Evolutionary conservation across 2,113 vertebrate genomes (phyloP).

Genomic region (Dipodomys spectabilis): DNA sequence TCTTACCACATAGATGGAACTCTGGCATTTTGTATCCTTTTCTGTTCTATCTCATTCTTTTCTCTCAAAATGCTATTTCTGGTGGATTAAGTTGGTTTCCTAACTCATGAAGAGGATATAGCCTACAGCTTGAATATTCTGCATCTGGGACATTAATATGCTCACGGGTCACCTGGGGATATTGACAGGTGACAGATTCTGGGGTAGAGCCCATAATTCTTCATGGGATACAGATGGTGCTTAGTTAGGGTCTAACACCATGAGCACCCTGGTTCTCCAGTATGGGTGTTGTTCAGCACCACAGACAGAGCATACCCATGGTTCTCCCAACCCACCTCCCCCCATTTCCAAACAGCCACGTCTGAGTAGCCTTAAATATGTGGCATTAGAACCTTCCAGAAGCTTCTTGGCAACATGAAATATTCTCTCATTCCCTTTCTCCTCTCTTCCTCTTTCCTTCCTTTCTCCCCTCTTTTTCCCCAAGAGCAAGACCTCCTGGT

Average conservation of each 20-base stretch:
- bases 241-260: not conserved
- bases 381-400: not conserved
- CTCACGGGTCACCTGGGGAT: not conserved
- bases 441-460: too few species aligned
- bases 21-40: conserved; percentile 3
- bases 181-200: not conserved
- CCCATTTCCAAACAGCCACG: not conserved
- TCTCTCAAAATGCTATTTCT: conserved; percentile 39
- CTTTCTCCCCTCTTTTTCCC: not conserved
- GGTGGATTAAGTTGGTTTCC: conserved; percentile 1
- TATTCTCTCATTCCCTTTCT: too few species aligned
- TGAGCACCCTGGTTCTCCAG: not conserved
- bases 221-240: not conserved
- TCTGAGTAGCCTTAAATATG: not conserved
- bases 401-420: not conserved
- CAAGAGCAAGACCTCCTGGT: not conserved
- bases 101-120: not conserved
- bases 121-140: not conserved
- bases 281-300: conserved; percentile 60
- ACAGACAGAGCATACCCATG: conserved; percentile 58
- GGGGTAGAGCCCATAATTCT: not conserved
- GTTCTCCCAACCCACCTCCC: too few species aligned
- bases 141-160: not conserved
- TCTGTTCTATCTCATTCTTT: not conserved
- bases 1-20: not conserved